Percentiles rank a stretch among this genome's conserved stretches.
Evolutionary conservation across 2,113 vertebrate species (phyloP).

Genomic region (Butastur rufipennis): DNA sequence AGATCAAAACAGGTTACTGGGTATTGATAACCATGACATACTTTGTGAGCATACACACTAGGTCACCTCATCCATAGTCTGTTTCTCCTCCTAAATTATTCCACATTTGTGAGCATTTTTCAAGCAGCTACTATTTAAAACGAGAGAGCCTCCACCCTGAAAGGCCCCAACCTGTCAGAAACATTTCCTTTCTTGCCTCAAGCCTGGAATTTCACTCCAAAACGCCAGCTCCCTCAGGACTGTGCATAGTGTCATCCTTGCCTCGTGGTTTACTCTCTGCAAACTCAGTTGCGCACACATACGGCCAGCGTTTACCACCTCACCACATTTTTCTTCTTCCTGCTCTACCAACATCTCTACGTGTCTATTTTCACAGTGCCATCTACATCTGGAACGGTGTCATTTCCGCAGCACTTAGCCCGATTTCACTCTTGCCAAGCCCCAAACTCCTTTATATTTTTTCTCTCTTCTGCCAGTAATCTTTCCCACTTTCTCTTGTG

Average conservation of each 20-base stretch:
- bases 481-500: background rate
- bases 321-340: background rate
- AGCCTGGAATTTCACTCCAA: constrained; percentile 42
- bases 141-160: constrained; percentile 29
- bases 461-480: background rate
- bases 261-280: background rate
- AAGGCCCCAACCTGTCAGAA: constrained; percentile 49
- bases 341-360: background rate
- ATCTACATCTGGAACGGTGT: background rate
- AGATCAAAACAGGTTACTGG: background rate
- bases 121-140: constrained; percentile 37
- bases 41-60: background rate
- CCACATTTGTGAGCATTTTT: constrained; percentile 10
- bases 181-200: constrained; percentile 46
- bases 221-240: background rate
- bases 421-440: background rate
- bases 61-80: background rate
- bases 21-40: background rate
- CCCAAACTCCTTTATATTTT: background rate
- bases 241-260: background rate
- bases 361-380: background rate
- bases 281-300: background rate
- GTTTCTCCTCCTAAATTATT: constrained; percentile 5
- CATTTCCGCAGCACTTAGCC: background rate
- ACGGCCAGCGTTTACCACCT: background rate